phyloP scores from a whole-genome alignment of 2,888 invertebrate species.

The Zaprionus obscuricornis region DNA sequence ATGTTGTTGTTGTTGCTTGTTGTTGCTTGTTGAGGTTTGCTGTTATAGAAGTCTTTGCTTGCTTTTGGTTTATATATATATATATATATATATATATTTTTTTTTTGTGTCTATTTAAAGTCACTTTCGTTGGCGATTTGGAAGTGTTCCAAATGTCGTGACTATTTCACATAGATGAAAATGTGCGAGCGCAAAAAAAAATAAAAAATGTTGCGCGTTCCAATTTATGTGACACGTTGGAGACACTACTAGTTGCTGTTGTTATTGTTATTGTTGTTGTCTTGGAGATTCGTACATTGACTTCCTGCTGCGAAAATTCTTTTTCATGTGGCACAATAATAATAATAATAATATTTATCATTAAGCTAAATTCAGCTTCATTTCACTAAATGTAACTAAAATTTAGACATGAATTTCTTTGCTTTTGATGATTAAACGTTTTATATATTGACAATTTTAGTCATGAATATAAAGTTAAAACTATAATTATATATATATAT shows the following conservation, averaged over 20 bases:
- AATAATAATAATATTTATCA: too few species aligned
- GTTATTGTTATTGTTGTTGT: constrained; percentile 1
- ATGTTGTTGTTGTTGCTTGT: too few species aligned
- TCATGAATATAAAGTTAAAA: too few species aligned
- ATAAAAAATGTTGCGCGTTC: constrained; percentile 49
- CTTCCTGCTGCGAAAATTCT: constrained; percentile 41
- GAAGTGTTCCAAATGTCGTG: constrained; percentile 71
- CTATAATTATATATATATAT: too few species aligned
- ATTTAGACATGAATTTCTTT: too few species aligned
- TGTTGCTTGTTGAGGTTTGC: constrained; percentile 3
- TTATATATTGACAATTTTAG: too few species aligned
- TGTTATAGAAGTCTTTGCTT: too few species aligned
- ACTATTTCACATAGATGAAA: constrained; percentile 61
- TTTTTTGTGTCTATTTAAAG: constrained; percentile 51
- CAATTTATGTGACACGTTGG: constrained; percentile 68
- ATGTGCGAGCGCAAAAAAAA: constrained; percentile 47
- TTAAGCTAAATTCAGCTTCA: too few species aligned
- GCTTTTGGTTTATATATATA: constrained; percentile 5
- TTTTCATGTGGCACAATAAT: neutral
- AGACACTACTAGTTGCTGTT: constrained; percentile 35
- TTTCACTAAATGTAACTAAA: too few species aligned
- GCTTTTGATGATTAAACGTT: too few species aligned
- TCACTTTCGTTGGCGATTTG: constrained; percentile 53
- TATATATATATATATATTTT: constrained; percentile 23
- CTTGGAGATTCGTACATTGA: constrained; percentile 43